Percentiles rank a stretch among this genome's conserved stretches.
Conservation (phyloP, 2,888 invertebrate species). For the Toxonevra muliebris region DNA sequence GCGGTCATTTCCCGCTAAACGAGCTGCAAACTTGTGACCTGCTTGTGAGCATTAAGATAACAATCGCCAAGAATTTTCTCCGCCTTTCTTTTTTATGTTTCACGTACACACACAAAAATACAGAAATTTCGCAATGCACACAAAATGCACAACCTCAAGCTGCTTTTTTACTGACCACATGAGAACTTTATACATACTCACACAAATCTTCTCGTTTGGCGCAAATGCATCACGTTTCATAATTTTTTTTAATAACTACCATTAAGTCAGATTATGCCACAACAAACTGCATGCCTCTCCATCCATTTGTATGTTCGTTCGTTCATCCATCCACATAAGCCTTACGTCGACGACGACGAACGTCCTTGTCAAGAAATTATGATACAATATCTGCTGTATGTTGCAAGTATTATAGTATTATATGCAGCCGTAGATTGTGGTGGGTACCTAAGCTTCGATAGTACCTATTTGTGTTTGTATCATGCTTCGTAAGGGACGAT, state of each 20-base stretch:
- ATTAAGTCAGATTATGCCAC: too few species aligned
- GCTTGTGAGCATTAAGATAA: constrained; percentile 33
- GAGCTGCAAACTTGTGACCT: constrained; percentile 48
- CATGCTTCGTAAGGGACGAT: too few species aligned
- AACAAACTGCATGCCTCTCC: too few species aligned
- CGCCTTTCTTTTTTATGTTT: constrained; percentile 34
- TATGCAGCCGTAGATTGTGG: neutral
- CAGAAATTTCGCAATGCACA: neutral
- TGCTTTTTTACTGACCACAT: neutral
- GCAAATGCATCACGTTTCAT: too few species aligned
- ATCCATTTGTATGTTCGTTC: too few species aligned
- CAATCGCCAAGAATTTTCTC: constrained; percentile 34
- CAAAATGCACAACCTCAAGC: neutral
- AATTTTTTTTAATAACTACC: too few species aligned
- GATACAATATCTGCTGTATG: too few species aligned
- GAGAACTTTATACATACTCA: neutral
- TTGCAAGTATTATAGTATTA: too few species aligned
- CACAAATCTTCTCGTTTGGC: too few species aligned
- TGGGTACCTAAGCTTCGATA: neutral
- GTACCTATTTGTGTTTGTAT: neutral
- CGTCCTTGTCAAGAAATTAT: too few species aligned
- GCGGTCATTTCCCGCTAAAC: constrained; percentile 42
- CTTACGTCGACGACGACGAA: too few species aligned
- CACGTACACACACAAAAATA: neutral
- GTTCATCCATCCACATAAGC: too few species aligned